A percentile compares a stretch with the other conserved stretches of the same genome.
Evolutionary conservation across 2,113 vertebrate species (phyloP).

Genomic region (Prochilodus magdalenae): DNA sequence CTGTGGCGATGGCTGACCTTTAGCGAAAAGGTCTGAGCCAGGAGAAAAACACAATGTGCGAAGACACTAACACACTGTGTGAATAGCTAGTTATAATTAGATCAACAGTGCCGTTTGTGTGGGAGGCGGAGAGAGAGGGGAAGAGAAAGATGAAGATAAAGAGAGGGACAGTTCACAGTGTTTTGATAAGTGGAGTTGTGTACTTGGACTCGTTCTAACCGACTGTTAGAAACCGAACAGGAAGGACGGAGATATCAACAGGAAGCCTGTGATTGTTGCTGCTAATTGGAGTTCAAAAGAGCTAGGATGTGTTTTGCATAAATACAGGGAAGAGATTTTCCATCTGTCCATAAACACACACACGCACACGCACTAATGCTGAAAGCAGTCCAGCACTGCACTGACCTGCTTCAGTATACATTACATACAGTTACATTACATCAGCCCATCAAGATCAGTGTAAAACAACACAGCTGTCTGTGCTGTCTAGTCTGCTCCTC

Average conservation of each 20-base stretch:
- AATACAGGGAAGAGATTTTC: slow-evolving; percentile 16
- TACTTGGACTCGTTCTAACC: slow-evolving; percentile 14
- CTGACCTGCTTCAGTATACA: no score
- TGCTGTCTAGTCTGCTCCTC: no score
- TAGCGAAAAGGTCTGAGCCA: slow-evolving; percentile 83
- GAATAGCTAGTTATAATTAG: slow-evolving; percentile 49
- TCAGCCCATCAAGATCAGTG: no score
- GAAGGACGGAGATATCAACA: slow-evolving; percentile 25
- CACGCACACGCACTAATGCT: not conserved
- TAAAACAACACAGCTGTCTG: no score
- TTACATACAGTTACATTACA: no score
- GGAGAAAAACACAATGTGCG: slow-evolving; percentile 85
- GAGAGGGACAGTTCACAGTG: not conserved
- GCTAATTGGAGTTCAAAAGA: slow-evolving; percentile 4
- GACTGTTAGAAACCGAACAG: slow-evolving; percentile 24
- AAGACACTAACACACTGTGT: slow-evolving; percentile 86
- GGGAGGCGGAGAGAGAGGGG: not conserved
- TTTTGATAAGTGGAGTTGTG: slow-evolving; percentile 12
- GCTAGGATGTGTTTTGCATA: slow-evolving; percentile 15
- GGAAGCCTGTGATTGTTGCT: slow-evolving; percentile 32
- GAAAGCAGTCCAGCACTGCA: not conserved
- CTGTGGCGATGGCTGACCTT: slow-evolving; percentile 80
- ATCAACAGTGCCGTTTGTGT: slow-evolving; percentile 23
- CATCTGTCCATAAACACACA: not conserved
- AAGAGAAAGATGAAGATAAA: not conserved